Conservation (phyloP, 2,113 vertebrate genomes). For the Platichthys stellatus region DNA sequence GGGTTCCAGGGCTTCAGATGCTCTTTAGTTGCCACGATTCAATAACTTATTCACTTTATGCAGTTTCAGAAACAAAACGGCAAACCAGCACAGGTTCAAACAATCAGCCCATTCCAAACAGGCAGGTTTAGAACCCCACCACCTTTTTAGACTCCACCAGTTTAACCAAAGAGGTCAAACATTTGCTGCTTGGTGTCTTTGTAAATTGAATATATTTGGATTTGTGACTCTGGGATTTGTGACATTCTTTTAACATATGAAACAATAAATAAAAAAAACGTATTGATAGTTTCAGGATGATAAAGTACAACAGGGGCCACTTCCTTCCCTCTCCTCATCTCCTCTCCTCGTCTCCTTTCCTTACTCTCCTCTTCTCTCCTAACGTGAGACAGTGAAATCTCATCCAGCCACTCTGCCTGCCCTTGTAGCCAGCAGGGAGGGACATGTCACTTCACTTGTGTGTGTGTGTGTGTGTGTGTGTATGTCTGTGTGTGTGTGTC, state of each 20-base stretch:
- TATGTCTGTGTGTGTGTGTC: conserved; percentile 44
- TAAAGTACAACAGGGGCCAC: no score
- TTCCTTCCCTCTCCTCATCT: neutral
- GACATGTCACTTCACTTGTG: conserved; percentile 86
- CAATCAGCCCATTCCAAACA: no score
- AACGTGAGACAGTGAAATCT: conserved; percentile 87
- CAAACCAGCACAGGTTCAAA: no score
- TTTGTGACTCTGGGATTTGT: neutral
- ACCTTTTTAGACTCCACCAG: no score
- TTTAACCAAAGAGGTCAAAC: neutral
- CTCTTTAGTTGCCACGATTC: no score
- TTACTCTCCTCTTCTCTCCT: conserved; percentile 48
- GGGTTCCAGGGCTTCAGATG: no score
- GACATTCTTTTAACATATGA: neutral
- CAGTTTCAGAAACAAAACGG: no score
- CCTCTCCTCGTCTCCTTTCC: neutral
- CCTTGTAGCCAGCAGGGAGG: conserved; percentile 74
- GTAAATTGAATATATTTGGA: neutral
- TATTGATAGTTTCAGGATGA: neutral
- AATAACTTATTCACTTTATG: no score
- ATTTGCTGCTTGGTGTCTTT: neutral
- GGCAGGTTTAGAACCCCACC: no score
- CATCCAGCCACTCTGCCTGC: conserved; percentile 81
- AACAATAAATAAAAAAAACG: neutral
- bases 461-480: conserved; percentile 46